phyloP scores from a whole-genome alignment of 2,797 vertebrate genomes.

The Potorous gilbertii region DNA sequence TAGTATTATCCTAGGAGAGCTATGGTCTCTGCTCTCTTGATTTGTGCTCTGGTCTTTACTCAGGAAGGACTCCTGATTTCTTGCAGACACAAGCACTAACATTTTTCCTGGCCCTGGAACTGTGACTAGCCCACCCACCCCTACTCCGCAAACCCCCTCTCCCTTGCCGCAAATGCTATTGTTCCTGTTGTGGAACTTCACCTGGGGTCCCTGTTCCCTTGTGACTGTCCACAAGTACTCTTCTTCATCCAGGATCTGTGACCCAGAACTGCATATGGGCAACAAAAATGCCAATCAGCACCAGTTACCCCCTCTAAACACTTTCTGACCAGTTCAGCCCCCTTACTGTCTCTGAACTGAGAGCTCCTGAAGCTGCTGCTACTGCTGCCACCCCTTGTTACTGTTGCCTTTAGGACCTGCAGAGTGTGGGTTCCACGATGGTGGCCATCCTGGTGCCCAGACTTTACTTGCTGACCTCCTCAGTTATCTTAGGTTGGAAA shows the following conservation, averaged over 20 bases:
- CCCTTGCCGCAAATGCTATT: too few relatives aligned
- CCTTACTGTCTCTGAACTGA: neutral
- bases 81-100: neutral
- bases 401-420: neutral
- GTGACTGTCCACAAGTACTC: too few relatives aligned
- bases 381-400: too few relatives aligned
- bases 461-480: neutral
- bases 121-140: too few relatives aligned
- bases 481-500: neutral
- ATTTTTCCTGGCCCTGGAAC: neutral
- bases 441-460: neutral
- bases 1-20: neutral
- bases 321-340: neutral
- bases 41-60: neutral
- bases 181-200: too few relatives aligned
- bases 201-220: too few relatives aligned
- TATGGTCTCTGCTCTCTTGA: neutral
- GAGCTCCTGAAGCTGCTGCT: neutral
- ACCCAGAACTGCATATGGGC: too few relatives aligned
- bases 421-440: neutral
- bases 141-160: too few relatives aligned
- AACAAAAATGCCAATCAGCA: neutral
- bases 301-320: neutral
- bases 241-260: neutral
- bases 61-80: neutral